Conservation (phyloP, 2,113 vertebrate genomes). For the Danionella cerebrum region DNA sequence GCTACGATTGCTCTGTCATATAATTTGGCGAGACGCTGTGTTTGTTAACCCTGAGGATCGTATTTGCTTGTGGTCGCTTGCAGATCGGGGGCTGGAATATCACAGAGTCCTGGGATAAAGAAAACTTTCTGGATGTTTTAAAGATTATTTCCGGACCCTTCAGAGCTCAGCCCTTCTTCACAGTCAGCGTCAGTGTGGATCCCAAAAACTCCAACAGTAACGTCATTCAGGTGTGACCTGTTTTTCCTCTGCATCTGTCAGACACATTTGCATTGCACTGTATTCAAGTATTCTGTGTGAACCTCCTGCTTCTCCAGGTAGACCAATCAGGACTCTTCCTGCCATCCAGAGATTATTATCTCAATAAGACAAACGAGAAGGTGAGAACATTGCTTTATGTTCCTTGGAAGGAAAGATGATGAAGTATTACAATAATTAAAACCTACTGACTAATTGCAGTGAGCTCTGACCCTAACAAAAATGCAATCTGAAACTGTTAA, state of each 20-base stretch:
- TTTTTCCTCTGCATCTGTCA: background rate
- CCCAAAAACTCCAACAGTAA: conserved; percentile 97
- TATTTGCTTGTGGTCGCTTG: background rate
- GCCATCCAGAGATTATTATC: conserved; percentile 94
- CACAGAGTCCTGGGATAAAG: conserved; percentile 84
- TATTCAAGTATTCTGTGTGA: background rate
- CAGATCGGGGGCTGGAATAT: conserved; percentile 94
- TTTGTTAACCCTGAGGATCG: background rate
- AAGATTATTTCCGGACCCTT: conserved; percentile 88
- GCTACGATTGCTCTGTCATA: no score
- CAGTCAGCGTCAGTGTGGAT: conserved; percentile 80
- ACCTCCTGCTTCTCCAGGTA: conserved; percentile 63
- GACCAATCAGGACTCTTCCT: conserved; percentile 94
- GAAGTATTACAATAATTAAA: no score
- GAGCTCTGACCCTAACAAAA: no score
- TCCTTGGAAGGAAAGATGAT: background rate
- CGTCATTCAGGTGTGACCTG: conserved; percentile 80
- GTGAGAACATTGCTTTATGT: conserved; percentile 46
- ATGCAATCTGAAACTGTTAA: no score
- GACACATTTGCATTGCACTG: background rate
- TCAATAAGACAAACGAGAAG: conserved; percentile 95
- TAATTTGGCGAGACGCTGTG: no score
- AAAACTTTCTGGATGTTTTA: conserved; percentile 90
- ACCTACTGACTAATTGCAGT: no score
- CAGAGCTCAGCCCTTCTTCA: conserved; percentile 88